Base-by-base conservation (phyloP, 2,797 vertebrate genomes). In the Darevskia mixta region DNA sequence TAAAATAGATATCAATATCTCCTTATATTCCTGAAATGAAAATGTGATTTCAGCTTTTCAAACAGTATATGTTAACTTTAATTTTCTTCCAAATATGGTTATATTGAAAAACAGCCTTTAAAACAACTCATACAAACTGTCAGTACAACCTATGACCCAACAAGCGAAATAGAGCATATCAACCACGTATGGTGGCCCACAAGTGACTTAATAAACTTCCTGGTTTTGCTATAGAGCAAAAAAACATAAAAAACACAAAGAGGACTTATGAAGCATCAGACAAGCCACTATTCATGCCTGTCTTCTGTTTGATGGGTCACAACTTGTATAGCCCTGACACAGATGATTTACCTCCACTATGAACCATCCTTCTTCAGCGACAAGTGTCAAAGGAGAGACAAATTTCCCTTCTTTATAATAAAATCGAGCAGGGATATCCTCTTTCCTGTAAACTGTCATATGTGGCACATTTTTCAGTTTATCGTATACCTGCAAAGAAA, bases 281-380 rank as follows among this genome's bases (percentile, higher is more conserved):
- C 2, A 75, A 5, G 15, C 11, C 76, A 69, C 32, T 29, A 18
- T 35, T 7, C 3, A 79, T 69, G 17, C 17, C 27, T 43, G 7
- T 75, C 20, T 75, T 75, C 32, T 75, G 18, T 27, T 29, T 69
- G 15, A 3, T 35, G 17, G 41, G 11, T 49, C 87, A 69, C 86
- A 82, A 13, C 8, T 29, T 58, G 1, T 81, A 43, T 18, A 75
- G 55, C 23, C n/a, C n/a, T 58, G 61, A 15, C 13, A 43, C 13
- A 79, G 55, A 27, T 67, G 67, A 82, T 78, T 97, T 97, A 99
- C 98, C 98, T 98, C 96, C 38, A 92, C 91, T 91, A 99, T 99
- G 83, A 99, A 99, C 98, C 98, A 99, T 84, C 98, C 98, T 43
- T 98, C 90, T 1, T 99, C 97, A 0, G 99, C 99, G 93, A 99